Base-by-base conservation (phyloP, 2,888 invertebrate species). In the Hecatera dysodea region DNA sequence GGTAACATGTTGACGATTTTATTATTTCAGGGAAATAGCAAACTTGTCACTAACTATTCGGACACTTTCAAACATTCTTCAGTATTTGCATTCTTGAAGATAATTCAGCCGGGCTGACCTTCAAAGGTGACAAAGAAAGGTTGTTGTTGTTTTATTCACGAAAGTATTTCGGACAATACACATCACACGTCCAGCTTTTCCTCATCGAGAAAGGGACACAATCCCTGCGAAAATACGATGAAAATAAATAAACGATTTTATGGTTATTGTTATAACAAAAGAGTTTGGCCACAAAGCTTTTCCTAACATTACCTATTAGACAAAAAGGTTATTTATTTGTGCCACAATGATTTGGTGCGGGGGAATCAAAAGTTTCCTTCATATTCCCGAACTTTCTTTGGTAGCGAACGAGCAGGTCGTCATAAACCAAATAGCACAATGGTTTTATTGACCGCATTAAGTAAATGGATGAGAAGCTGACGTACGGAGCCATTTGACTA, bases 401-500 rank as follows among this genome's bases (percentile, higher is more conserved):
- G 85, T 83, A 84, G 86, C 86, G 84, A 86, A 86, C 86, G 88
- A 88, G 89, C 89, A 88, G 87, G 86, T 89, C 87, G 91, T 91
- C 92, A 92, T 94, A 93, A 94, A 93, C 87, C 88, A 90, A 91
- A 89, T 74, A 89, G 89, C 90, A 94, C 93, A 94, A 94, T 93
- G 93, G 93, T 93, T 94, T 94, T 94, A 94, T 93, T 90, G 89
- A 88, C 86, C 84, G 89, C 92, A 94, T 94, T 94, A 94, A 91
- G 86, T 90, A 93, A 93, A 95, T 93, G 92, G 92, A 91, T 88
- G 87, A 88, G 89, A 92, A 91, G 64, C 90, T 90, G 90, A 91
- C 90, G 88, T 90, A 88, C 88, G 86, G 85, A 82, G 84, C 83
- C 89, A 87, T 92, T 91, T 90, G 89, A 90, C 90, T 91, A 87